Base-by-base conservation (phyloP, 2,888 invertebrate species). In the Pseudoips prasinana region DNA sequence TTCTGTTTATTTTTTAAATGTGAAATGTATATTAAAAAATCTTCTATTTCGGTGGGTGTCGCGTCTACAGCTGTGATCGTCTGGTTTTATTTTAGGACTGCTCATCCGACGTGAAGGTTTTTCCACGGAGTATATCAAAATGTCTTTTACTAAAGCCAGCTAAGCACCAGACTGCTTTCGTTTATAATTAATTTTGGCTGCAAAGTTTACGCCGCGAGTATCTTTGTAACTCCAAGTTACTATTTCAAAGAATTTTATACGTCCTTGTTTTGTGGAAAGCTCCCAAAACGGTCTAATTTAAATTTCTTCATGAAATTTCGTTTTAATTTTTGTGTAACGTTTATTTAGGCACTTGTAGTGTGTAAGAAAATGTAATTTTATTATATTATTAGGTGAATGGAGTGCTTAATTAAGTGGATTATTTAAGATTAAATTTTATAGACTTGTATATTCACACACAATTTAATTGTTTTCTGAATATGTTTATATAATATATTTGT, bases 131-230 rank as follows among this genome's bases (percentile, higher is more conserved):
- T 65, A 58, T 60, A 62, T 67, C 64, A 66, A 70, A 66, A 55
- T 59, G 60, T 69, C 64, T 62, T 64, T 57, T 57, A 50, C 56
- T 59, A 61, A 66, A 64, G 51, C 51, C 56, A 37, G 58, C 54
- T 57, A 55, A 58, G 44, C 46, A 54, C 45, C 47, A 43, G 49
- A 45, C 59, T 56, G 63, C 45, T 61, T 55, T 54, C 58, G 52
- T 52, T 61, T 56, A 58, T 64, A 64, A 64, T 64, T 64, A 64
- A 63, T 64, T 65, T 64, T 48, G 56, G 51, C 52, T 59, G 41
- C 49, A 50, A 58, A 62, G 54, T 60, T 64, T 62, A 49, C 47
- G 50, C 62, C 57, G 42, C 59, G 46, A 56, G 52, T 53, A 56
- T 57, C 50, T 51, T 53, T 50, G 51, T 55, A 54, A 58, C 60